Evolutionary conservation across 2,888 invertebrate species (phyloP).

Genomic region (Epirrhoe alternata): DNA sequence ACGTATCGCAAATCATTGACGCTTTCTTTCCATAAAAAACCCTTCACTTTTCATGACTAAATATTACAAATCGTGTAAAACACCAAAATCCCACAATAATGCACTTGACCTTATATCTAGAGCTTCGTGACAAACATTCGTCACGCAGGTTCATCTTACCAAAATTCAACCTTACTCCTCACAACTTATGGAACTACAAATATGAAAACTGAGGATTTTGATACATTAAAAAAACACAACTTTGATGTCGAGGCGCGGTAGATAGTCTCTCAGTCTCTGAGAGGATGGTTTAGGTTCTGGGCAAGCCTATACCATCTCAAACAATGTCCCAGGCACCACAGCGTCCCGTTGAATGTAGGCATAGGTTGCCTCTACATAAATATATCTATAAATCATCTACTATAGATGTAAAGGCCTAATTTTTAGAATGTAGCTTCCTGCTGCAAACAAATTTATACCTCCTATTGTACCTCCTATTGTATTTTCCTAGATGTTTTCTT

Average conservation of each 20-base stretch:
- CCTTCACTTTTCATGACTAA: constrained; percentile 10
- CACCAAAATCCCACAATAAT: constrained; percentile 29
- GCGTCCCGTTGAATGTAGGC: too few species aligned
- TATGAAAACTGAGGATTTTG: not conserved
- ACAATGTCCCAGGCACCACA: too few species aligned
- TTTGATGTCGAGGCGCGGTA: not conserved
- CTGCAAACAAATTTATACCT: too few species aligned
- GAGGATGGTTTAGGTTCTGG: too few species aligned
- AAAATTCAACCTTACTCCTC: constrained; percentile 21
- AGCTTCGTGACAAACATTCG: constrained; percentile 29
- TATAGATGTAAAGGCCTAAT: too few species aligned
- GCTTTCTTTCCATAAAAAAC: constrained; percentile 1
- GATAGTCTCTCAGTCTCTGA: too few species aligned
- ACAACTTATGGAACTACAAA: not conserved
- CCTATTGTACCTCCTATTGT: too few species aligned
- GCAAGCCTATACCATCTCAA: too few species aligned
- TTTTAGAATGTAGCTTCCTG: too few species aligned
- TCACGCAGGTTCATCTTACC: constrained; percentile 27
- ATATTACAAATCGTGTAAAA: constrained; percentile 13
- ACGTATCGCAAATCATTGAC: not conserved
- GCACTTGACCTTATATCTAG: constrained; percentile 31
- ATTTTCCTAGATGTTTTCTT: too few species aligned
- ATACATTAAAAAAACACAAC: not conserved
- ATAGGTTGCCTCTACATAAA: too few species aligned
- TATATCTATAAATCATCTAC: too few species aligned